Base-by-base conservation (phyloP, 2,888 invertebrate species). In the Caenorhabditis angaria region DNA sequence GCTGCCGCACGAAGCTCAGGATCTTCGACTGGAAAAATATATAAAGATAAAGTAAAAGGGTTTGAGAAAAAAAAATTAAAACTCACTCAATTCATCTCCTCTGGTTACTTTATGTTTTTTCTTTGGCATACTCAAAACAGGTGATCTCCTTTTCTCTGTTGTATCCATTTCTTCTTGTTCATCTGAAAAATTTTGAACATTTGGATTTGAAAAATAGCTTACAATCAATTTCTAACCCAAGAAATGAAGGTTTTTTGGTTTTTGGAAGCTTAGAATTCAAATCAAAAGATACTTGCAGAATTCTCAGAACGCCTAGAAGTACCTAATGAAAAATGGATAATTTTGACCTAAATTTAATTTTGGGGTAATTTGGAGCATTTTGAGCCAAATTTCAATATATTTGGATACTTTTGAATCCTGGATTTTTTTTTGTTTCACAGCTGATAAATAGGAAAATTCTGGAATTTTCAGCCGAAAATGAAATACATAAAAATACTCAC, bases 51-150 rank as follows among this genome's bases (percentile, higher is more conserved):
- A 18, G 20, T 29, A n/a, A 27, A 54, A 55, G 47, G 55, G 22
- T 12, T 48, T 29, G 8, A 12, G 35, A 29, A 54, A 54, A 51
- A 32, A 25, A 12, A 51, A 24, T n/a, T n/a, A 20, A 20, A 20
- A 51, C 25, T 54, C 25, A 65, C 70, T 47, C 4, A 55, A 25
- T 10, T 70, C 65, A 50, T 62, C 65, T n/a, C 56, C 56, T 20
- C 62, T n/a, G 10, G 59, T 60, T 53, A 62, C 56, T 29, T 63
- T 65, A 2, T 65, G 65, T n/a, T 50, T 47, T 35, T 70, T 70
- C 28, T 55, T 66, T 22, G 56, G 35, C 10, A 54, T 12, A 24
- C 50, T 18, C 27, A 62, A 61, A 0, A 54, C 24, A 4, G 54
- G 41, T 18, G 25, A 25, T 28, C 27, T 27, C 27, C 18, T 25